Percentiles rank a stretch among this genome's conserved stretches.
Evolutionary conservation across 2,113 vertebrate genomes (phyloP).

Genomic region (Thoracochromis brauschi): DNA sequence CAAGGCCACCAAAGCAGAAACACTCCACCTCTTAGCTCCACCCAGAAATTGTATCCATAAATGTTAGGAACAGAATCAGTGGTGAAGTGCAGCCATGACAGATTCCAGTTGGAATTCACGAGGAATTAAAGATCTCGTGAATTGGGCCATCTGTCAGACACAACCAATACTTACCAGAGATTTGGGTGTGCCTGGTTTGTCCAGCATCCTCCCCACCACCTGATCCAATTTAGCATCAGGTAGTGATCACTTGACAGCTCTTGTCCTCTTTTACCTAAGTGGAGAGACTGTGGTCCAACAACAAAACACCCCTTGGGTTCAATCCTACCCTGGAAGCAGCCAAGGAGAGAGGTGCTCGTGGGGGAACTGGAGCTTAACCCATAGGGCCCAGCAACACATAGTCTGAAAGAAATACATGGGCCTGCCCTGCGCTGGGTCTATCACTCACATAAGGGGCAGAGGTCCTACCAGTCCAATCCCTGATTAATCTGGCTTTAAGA

Average conservation of each 20-base stretch:
- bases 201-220: neutral
- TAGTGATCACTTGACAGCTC: neutral
- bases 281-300: rapidly evolving
- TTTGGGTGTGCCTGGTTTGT: neutral
- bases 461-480: rapidly evolving
- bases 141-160: rapidly evolving
- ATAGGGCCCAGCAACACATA: neutral
- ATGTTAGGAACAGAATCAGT: rapidly evolving
- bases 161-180: neutral
- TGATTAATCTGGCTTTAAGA: rapidly evolving
- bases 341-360: neutral
- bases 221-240: neutral
- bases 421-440: rapidly evolving
- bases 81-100: rapidly evolving
- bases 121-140: rapidly evolving
- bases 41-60: rapidly evolving
- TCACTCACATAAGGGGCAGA: rapidly evolving
- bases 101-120: too few species aligned
- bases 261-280: rapidly evolving
- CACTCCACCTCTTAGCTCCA: rapidly evolving
- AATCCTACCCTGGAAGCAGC: rapidly evolving
- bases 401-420: rapidly evolving
- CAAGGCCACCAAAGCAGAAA: neutral
- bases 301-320: neutral
- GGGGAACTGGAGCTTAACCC: rapidly evolving